phyloP scores from a whole-genome alignment of 2,797 vertebrate genomes.

The Cirrhinus molitorella region DNA sequence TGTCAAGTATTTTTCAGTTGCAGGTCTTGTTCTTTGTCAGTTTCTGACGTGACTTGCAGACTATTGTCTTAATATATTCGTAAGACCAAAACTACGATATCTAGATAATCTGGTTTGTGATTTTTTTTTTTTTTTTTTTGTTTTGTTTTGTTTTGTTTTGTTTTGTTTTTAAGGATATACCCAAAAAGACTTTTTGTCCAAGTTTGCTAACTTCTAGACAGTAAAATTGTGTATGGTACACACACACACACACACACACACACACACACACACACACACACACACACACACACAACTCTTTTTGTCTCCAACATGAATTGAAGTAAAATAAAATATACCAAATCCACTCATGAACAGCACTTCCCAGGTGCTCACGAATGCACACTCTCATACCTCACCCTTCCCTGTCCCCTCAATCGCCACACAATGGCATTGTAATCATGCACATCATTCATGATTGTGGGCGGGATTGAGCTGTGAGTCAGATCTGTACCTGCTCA shows the following conservation, averaged over 20 bases:
- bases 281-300: not conserved
- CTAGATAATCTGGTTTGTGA: not conserved
- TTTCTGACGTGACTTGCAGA: not conserved
- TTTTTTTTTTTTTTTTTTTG: not conserved
- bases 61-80: not conserved
- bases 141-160: too few relatives aligned
- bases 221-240: not conserved
- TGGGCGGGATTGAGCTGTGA: constrained; percentile 55
- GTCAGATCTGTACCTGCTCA: constrained; percentile 56
- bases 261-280: not conserved
- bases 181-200: not conserved
- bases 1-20: not conserved
- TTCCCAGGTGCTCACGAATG: constrained; percentile 61
- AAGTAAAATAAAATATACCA: constrained; percentile 24
- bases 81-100: not conserved
- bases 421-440: constrained; percentile 61
- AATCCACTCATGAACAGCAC: constrained; percentile 26
- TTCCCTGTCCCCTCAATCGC: not conserved
- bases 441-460: constrained; percentile 2
- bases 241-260: not conserved
- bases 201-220: not conserved
- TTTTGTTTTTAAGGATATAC: not conserved
- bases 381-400: constrained; percentile 32
- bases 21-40: not conserved
- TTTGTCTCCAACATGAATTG: constrained; percentile 58